Evolutionary conservation across 2,888 invertebrate species (phyloP).

Genomic region (Xanthorhoe spadicearia): DNA sequence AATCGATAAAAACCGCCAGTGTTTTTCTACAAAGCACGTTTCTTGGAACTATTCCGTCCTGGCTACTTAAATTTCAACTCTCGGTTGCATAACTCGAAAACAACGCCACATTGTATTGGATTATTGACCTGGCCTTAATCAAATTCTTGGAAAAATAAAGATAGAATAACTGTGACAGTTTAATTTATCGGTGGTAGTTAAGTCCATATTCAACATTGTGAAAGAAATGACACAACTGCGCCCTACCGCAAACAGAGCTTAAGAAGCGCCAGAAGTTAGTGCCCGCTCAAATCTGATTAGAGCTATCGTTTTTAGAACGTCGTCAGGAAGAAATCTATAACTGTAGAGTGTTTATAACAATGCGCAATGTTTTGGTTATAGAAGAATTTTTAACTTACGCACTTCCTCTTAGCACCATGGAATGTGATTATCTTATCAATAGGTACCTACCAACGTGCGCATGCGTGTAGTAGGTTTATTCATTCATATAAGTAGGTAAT

Average conservation of each 20-base stretch:
- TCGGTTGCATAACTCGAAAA: constrained; percentile 75
- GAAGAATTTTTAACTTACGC: no score
- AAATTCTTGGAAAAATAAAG: constrained; percentile 57
- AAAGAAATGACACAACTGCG: constrained; percentile 11
- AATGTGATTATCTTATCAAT: no score
- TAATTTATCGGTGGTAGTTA: constrained; percentile 32
- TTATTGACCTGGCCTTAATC: constrained; percentile 73
- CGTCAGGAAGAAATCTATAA: no score
- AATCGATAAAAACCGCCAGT: constrained; percentile 74
- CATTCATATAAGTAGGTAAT: no score
- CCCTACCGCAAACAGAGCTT: constrained; percentile 8
- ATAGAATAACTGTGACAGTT: constrained; percentile 37
- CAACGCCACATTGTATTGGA: constrained; percentile 64
- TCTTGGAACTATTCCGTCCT: constrained; percentile 68
- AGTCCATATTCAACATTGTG: constrained; percentile 16
- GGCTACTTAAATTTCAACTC: constrained; percentile 70
- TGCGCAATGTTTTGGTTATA: no score
- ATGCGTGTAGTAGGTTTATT: no score
- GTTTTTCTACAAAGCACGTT: constrained; percentile 82
- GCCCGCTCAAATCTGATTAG: no score
- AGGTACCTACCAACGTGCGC: no score
- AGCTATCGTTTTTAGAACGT: no score
- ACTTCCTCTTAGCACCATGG: no score
- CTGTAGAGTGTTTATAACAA: no score
- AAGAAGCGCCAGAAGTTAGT: background rate